A percentile compares a stretch with the other conserved stretches of the same genome.
Conservation (phyloP, 2,797 vertebrate species). For the Hipposideros larvatus region DNA sequence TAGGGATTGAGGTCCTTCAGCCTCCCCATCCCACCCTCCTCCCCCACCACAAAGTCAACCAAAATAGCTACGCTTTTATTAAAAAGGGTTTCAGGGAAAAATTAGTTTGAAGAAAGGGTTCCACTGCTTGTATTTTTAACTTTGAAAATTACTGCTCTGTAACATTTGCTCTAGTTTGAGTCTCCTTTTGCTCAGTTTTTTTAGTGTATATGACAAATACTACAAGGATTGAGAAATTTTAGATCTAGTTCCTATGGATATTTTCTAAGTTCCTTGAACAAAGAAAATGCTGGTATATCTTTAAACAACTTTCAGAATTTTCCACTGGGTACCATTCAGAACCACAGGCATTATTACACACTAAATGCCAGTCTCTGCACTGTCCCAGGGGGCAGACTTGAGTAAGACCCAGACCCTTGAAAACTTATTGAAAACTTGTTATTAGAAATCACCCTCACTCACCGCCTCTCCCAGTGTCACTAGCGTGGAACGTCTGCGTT, state of each 20-base stretch:
- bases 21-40: background rate
- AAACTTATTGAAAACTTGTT: too few species aligned
- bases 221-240: background rate
- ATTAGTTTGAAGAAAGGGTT: background rate
- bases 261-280: background rate
- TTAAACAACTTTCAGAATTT: background rate
- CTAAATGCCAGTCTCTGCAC: background rate
- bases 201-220: background rate
- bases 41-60: background rate
- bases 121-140: constrained; percentile 29
- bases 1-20: too few species aligned
- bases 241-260: background rate
- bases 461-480: fast-evolving
- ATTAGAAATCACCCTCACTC: background rate
- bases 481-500: fast-evolving
- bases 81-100: background rate
- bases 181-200: background rate
- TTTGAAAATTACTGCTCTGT: background rate
- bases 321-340: background rate
- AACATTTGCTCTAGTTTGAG: background rate
- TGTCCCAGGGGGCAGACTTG: background rate
- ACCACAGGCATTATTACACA: too few species aligned
- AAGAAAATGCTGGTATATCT: background rate
- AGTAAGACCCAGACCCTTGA: background rate
- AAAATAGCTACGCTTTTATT: background rate